These are phyloP conservation scores for Dendrolimus houi DNA, from an alignment of 2,888 invertebrate genomes.

Conservation along the genomic window DNA sequence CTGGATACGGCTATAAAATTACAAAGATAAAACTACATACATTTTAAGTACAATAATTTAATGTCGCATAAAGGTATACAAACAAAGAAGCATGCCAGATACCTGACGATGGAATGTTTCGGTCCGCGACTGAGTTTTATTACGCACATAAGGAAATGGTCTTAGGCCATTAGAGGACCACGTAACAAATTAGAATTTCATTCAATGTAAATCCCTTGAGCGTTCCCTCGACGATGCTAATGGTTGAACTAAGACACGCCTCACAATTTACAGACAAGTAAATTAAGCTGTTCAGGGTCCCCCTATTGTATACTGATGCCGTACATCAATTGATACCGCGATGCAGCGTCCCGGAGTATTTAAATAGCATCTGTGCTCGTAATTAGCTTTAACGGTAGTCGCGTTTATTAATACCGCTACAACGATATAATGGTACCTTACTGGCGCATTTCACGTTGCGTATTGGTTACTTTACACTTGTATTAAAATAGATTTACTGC, in stretches of 20 bases:
- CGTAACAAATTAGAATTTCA: conserved; percentile 67
- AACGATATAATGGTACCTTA: neutral
- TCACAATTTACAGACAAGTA: conserved; percentile 51
- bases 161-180: conserved; percentile 37
- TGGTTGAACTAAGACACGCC: conserved; percentile 56
- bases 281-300: conserved; percentile 49
- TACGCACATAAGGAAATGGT: conserved; percentile 41
- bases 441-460: too few species aligned
- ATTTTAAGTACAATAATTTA: too few species aligned
- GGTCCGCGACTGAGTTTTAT: neutral
- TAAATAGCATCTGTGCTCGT: conserved; percentile 26
- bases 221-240: conserved; percentile 43
- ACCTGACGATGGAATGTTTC: too few species aligned
- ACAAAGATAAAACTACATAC: too few species aligned
- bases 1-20: too few species aligned
- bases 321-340: conserved; percentile 39
- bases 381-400: conserved; percentile 28
- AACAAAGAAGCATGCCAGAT: too few species aligned
- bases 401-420: conserved; percentile 15
- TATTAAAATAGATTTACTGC: too few species aligned
- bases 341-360: conserved; percentile 25
- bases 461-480: too few species aligned
- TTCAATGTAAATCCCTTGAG: conserved; percentile 64
- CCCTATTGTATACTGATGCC: conserved; percentile 41
- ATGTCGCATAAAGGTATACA: too few species aligned